phyloP scores from a whole-genome alignment of 2,113 vertebrate species.

The Holacanthus passer region DNA sequence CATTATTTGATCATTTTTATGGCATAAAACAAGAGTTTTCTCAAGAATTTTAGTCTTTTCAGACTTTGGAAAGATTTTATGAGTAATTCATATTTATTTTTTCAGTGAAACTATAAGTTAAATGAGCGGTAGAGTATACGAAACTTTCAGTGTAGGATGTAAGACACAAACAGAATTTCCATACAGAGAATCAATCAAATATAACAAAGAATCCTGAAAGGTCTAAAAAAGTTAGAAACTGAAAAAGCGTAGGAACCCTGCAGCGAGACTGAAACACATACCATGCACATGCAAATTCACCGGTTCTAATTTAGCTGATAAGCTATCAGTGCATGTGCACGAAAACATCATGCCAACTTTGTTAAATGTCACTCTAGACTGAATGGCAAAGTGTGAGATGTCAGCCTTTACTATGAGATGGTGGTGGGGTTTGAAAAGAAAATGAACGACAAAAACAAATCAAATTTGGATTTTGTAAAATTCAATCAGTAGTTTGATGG shows the following conservation, averaged over 20 bases:
- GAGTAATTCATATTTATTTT: background rate
- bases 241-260: constrained; percentile 51
- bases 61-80: background rate
- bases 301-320: background rate
- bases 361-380: background rate
- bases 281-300: constrained; percentile 43
- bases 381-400: background rate
- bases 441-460: background rate
- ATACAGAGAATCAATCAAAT: constrained; percentile 24
- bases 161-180: constrained; percentile 29
- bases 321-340: background rate
- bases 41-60: background rate
- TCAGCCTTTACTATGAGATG: background rate
- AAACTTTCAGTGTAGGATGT: constrained; percentile 2
- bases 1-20: background rate
- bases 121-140: no score
- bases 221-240: constrained; percentile 58
- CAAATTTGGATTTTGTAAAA: background rate
- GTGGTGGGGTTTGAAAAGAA: background rate
- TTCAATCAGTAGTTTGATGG: background rate
- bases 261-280: constrained; percentile 40
- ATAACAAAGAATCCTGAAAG: constrained; percentile 22
- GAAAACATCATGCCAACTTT: background rate
- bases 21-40: background rate
- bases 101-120: background rate